Base-by-base conservation (phyloP, 2,113 vertebrate species). In the Agapornis roseicollis region DNA sequence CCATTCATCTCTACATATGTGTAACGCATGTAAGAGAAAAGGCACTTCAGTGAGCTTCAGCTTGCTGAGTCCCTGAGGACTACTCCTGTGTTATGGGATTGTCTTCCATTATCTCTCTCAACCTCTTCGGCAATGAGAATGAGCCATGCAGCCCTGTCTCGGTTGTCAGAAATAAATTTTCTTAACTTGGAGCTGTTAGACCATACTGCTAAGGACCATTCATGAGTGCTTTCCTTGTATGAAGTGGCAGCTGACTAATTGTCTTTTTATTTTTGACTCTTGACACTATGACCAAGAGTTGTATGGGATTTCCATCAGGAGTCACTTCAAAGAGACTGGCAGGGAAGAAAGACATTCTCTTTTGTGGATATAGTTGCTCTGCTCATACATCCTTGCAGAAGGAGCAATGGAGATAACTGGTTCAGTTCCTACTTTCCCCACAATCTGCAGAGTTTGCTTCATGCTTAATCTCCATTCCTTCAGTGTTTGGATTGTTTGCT, bases 11-110 rank as follows among this genome's bases (percentile, higher is more conserved):
- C 69, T 71, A 64, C 47, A 71, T 88, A 37, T 79, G 92, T 41
- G 58, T 77, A 95, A 49, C 1, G 24, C 63, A 50, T 90, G 69
- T 60, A 84, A 64, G 76, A 79, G 74, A 85, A 85, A 77, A 78
- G 66, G 72, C 82, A 92, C 42, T 68, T 41, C 35, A 89, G 29
- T 3, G 7, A 77, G 49, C 49, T 95, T n/a, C 63, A 90, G 58
- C 13, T 44, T 71, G 55, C 73, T 50, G 39, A 74, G 29, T 69
- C 93, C 56, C 47, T 0, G 0, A 78, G 35, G 50, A 60, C 64
- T 55, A 79, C 23, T n/a, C 14, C 50, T 47, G 8, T 35, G 8
- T 50, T 71, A 87, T 56, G 42, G 55, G 39, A 61, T 52, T 81
- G 47, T 72, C 29, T 90, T 77, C 47, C 2, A 0, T 41, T 84